Evolutionary conservation across 2,113 vertebrate species (phyloP).

Genomic region (Hyperoodon ampullatus): DNA sequence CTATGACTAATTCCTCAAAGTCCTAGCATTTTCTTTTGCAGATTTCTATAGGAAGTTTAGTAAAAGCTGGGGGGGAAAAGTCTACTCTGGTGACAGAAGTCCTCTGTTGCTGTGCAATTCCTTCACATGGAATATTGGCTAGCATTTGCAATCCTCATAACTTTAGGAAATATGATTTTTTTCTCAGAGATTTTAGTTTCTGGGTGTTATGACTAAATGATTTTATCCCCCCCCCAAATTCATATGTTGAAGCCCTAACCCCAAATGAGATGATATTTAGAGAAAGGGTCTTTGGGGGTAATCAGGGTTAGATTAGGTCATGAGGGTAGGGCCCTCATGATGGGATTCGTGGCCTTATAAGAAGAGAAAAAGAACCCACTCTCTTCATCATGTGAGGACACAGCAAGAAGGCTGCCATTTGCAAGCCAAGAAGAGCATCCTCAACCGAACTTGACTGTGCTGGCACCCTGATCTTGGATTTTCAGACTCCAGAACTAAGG

Average conservation of each 20-base stretch:
- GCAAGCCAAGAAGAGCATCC: neutral
- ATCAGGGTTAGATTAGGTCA: neutral
- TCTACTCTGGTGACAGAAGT: neutral
- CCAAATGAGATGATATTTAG: neutral
- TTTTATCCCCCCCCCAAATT: neutral
- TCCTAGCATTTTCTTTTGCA: neutral
- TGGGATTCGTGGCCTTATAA: neutral
- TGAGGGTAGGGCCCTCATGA: neutral
- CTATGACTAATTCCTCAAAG: neutral
- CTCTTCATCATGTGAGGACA: neutral
- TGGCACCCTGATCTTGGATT: neutral
- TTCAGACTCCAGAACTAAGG: neutral
- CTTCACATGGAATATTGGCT: neutral
- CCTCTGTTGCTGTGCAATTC: neutral
- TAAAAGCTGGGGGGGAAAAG: neutral
- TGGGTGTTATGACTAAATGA: neutral
- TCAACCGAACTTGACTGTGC: neutral
- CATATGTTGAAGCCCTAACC: neutral
- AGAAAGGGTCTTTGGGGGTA: neutral
- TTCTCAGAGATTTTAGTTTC: neutral
- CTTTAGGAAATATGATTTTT: neutral
- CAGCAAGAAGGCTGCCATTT: neutral
- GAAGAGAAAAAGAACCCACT: neutral
- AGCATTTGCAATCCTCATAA: neutral
- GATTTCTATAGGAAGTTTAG: constrained; percentile 5